A percentile compares a stretch with the other conserved stretches of the same genome.
Evolutionary conservation across 1,140 invertebrate genomes (phyloP).

Genomic region (Drosophila micromelanica): DNA sequence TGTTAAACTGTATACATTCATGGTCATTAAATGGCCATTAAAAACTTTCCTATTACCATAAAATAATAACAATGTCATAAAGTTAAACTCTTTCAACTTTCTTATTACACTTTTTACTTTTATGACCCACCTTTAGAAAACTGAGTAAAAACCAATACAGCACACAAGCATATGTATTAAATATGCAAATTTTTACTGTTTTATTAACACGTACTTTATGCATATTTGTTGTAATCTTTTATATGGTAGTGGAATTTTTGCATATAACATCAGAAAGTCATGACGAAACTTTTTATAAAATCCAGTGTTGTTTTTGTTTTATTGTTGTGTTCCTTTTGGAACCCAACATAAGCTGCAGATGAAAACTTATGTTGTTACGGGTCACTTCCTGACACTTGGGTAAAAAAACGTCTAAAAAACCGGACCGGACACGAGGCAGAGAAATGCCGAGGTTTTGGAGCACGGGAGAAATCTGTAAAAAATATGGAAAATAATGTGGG

Average conservation of each 20-base stretch:
- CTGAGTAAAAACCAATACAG: not conserved
- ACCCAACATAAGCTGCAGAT: conserved; percentile 60
- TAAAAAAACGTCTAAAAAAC: conserved; percentile 21
- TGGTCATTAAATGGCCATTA: not conserved
- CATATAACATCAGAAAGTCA: conserved; percentile 3
- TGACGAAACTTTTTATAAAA: conserved; percentile 37
- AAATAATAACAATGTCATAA: conserved; percentile 8
- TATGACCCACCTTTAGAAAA: not conserved
- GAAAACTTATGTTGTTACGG: conserved; percentile 69
- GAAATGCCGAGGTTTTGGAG: not conserved
- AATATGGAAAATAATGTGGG: conserved; percentile 67
- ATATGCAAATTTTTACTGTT: conserved; percentile 28
- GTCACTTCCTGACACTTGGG: conserved; percentile 62
- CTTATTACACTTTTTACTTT: not conserved
- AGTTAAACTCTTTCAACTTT: not conserved
- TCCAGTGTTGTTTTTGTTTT: not conserved
- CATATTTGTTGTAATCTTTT: conserved; percentile 27
- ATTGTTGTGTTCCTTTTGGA: conserved; percentile 17
- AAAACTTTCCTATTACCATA: not conserved
- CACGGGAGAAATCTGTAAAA: conserved; percentile 37
- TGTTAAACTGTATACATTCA: not conserved
- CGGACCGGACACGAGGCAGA: conserved; percentile 30
- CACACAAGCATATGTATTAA: not conserved
- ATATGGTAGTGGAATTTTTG: not conserved
- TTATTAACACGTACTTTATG: conserved; percentile 40